Evolutionary conservation across 2,113 vertebrate genomes (phyloP).

Genomic region (Pycnonotus jocosus): DNA sequence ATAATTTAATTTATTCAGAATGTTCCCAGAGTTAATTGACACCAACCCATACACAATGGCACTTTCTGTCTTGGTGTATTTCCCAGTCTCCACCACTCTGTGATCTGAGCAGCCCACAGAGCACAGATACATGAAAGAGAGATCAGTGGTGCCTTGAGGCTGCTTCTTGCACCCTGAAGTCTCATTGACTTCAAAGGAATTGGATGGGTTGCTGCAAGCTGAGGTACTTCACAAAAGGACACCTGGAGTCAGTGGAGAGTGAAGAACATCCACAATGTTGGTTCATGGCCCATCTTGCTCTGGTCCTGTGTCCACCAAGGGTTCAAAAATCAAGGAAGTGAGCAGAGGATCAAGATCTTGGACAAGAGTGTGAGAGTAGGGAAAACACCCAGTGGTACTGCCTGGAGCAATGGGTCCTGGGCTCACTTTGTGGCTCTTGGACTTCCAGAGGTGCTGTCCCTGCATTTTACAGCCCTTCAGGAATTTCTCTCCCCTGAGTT

Average conservation of each 20-base stretch:
- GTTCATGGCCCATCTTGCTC: not conserved
- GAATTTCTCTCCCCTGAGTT: not conserved
- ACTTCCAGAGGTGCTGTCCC: not conserved
- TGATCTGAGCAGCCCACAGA: not conserved
- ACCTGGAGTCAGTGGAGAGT: not conserved
- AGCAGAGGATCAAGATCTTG: not conserved
- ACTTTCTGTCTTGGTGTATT: not conserved
- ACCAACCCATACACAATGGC: not conserved
- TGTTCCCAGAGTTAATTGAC: not conserved
- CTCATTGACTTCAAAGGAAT: not conserved
- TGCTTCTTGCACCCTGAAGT: not conserved
- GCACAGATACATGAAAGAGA: not conserved
- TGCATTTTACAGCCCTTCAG: not conserved
- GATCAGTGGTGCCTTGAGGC: not conserved
- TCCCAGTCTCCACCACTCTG: not conserved
- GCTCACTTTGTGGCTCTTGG: not conserved
- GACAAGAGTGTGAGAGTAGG: not conserved
- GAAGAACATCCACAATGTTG: not conserved
- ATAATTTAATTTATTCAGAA: constrained; percentile 50
- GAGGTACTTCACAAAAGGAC: not conserved
- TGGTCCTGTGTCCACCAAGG: not conserved
- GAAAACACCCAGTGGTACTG: not conserved
- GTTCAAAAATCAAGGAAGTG: not conserved
- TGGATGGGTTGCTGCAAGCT: not conserved
- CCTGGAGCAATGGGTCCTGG: not conserved